These are phyloP conservation scores for Haliclystus octoradiatus DNA, from an alignment of 30 jellyfish, hydroid and myxozoan genomes.

Conservation along the genomic window DNA sequence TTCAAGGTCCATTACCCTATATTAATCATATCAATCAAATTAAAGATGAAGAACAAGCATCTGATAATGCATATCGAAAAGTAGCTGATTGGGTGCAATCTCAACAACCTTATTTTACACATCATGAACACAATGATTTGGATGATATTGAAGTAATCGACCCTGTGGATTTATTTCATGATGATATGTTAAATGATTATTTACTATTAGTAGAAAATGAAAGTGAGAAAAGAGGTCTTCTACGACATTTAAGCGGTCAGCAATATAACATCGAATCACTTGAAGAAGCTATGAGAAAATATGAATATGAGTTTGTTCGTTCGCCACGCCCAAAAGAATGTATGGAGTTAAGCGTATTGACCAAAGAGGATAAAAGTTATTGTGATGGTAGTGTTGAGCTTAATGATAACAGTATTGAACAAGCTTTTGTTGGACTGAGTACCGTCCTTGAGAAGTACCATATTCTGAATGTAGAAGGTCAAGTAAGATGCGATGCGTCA, in stretches of 20 bases:
- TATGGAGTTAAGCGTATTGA: conserved; percentile 45
- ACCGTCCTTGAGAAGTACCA: neutral
- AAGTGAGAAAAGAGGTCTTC: conserved; percentile 64
- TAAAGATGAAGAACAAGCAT: conserved; percentile 15
- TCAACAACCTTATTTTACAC: conserved; percentile 65
- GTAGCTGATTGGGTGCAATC: conserved; percentile 92
- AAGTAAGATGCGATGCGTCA: neutral
- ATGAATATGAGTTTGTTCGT: conserved; percentile 57
- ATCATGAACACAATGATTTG: conserved; percentile 42
- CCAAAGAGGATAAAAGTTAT: conserved; percentile 5
- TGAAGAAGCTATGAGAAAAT: conserved; percentile 43
- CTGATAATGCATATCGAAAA: conserved; percentile 19
- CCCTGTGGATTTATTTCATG: conserved; percentile 96
- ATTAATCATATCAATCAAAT: conserved; percentile 5
- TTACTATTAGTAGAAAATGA: conserved; percentile 56
- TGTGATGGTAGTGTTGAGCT: neutral
- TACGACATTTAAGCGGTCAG: conserved; percentile 73
- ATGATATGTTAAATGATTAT: conserved; percentile 70
- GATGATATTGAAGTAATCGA: conserved; percentile 95
- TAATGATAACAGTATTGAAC: neutral
- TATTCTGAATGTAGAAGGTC: neutral
- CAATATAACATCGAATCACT: conserved; percentile 62
- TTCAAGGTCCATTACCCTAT: conserved; percentile 25
- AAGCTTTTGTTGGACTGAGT: neutral
- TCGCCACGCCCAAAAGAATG: conserved; percentile 37